Evolutionary conservation across 2,113 vertebrate species (phyloP).

Genomic region (Chinchilla lanigera): DNA sequence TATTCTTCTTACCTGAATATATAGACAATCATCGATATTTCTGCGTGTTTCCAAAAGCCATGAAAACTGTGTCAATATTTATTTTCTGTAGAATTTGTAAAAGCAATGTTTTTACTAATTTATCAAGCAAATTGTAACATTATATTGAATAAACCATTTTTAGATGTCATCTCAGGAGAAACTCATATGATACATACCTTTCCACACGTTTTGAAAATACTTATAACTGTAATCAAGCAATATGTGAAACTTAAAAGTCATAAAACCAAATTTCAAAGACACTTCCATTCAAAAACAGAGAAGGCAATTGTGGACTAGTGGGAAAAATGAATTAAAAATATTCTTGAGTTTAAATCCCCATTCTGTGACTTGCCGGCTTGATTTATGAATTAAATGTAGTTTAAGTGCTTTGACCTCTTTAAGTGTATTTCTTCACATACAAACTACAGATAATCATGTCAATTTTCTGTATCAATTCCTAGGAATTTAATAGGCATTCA

Average conservation of each 20-base stretch:
- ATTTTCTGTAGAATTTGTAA: conserved; percentile 35
- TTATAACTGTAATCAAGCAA: conserved; percentile 2
- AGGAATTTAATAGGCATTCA: background rate
- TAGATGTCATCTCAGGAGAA: background rate
- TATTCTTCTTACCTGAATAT: background rate
- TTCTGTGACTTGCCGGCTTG: background rate
- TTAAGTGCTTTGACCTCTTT: background rate
- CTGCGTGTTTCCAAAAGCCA: background rate
- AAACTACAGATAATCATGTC: background rate
- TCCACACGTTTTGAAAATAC: background rate
- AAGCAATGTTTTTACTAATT: conserved; percentile 36
- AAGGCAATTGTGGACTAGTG: background rate
- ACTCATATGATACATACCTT: background rate
- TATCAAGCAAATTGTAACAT: background rate
- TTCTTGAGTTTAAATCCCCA: conserved; percentile 17
- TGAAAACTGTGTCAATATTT: conserved; percentile 12
- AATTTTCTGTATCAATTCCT: conserved; percentile 15
- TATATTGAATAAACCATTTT: background rate
- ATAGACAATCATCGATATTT: background rate
- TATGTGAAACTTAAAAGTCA: background rate
- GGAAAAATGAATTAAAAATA: background rate
- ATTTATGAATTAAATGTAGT: background rate
- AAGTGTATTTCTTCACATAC: background rate
- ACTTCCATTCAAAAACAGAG: background rate
- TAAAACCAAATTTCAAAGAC: background rate